Evolutionary conservation across 2,797 vertebrate genomes (phyloP).

Genomic region (Amblyraja radiata): DNA sequence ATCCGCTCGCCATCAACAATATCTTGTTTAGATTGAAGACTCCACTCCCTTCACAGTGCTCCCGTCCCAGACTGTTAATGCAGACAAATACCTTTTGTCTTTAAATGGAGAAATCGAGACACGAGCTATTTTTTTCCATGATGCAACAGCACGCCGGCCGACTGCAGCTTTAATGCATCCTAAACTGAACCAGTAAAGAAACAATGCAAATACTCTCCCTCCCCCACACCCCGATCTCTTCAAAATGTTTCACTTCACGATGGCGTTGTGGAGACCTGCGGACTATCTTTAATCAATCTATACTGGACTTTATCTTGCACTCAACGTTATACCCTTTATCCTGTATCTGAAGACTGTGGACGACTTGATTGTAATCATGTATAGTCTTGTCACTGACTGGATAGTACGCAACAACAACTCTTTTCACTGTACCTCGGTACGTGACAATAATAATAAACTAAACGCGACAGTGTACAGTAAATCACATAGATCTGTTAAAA

Average conservation of each 20-base stretch:
- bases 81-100: slow-evolving; percentile 47
- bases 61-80: slow-evolving; percentile 39
- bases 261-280: not conserved
- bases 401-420: too few species aligned
- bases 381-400: too few species aligned
- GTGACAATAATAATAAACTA: too few species aligned
- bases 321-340: too few species aligned
- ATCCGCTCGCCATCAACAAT: slow-evolving; percentile 63
- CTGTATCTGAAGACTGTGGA: too few species aligned
- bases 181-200: slow-evolving; percentile 16
- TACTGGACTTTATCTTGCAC: too few species aligned
- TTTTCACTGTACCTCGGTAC: too few species aligned
- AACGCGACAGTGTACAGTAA: too few species aligned
- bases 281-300: too few species aligned
- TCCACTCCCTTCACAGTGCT: slow-evolving; percentile 43
- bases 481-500: not conserved
- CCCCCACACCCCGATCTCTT: not conserved
- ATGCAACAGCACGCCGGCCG: slow-evolving; percentile 12
- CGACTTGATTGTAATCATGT: too few species aligned
- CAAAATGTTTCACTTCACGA: not conserved
- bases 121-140: slow-evolving; percentile 28
- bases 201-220: not conserved
- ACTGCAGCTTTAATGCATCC: slow-evolving; percentile 8
- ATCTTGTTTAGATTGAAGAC: slow-evolving; percentile 59
- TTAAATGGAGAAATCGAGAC: slow-evolving; percentile 45